Evolutionary conservation across 2,888 invertebrate species (phyloP), one percentile per base, ranked within the genome.

Genomic region (Dicyrtoma fusca): DNA sequence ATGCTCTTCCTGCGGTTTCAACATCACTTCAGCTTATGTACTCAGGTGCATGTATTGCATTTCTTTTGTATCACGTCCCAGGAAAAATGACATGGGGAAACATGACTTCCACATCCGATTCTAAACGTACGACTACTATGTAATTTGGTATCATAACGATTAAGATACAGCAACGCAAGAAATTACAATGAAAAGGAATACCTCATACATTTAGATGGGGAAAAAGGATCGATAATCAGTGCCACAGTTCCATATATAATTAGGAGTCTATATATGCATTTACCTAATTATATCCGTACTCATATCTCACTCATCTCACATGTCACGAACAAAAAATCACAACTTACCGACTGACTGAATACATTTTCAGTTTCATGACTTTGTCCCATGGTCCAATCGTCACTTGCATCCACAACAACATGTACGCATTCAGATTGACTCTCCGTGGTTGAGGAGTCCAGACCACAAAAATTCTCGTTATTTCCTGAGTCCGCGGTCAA

Each of bases 351-450:
- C 73, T 78, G 77, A 71, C 74, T 75, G 73, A 77, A 79, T 14
- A 75, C 77, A 71, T 73, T 75, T 71, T 77, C 78, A 26, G 78
- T 75, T 72, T 80, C 80, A 75, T 79, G 78, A 75, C 78, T 79
- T 75, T 79, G 79, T 71, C 80, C 80, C 80, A 80, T 80, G 65
- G 45, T 62, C 72, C 57, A 64, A 34, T 69, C 57, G 23, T 47
- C 62, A 45, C 34, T 42, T 11, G 44, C 57, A 59, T 70, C 76
- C 70, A 76, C 77, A 73, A 74, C 76, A 75, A 71, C 73, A 70
- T 70, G 70, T 53, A 70, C 51, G 51, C 62, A 53, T 17, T 17
- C 51, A 14, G 62, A 21, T 25, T 26, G 49, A 63, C 53, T 63
- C 62, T 70, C 63, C 53, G 51, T 63, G 34, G 70, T 55, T 21